These are phyloP conservation scores for Melanotaenia duboulayi DNA, from an alignment of 2,113 vertebrate genomes.

Conservation along the genomic window DNA sequence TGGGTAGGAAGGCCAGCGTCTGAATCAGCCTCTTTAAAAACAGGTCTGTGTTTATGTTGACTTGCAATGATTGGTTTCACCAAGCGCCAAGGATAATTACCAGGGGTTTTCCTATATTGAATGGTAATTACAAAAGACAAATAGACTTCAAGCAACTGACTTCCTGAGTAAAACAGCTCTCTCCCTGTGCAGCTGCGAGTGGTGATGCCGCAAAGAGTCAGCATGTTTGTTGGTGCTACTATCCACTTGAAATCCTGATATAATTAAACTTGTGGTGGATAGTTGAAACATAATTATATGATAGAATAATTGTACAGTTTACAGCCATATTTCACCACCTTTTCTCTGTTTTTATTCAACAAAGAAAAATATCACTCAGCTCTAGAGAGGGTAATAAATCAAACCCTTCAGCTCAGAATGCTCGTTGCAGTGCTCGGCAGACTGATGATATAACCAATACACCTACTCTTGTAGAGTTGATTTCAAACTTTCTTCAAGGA, in stretches of 20 bases:
- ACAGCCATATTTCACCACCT: slow-evolving; percentile 17
- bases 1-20: slow-evolving; percentile 1
- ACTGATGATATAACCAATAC: slow-evolving; percentile 1
- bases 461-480: slow-evolving; percentile 32
- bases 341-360: slow-evolving; percentile 48
- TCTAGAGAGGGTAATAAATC: slow-evolving; percentile 62
- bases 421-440: background rate
- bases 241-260: slow-evolving; percentile 35
- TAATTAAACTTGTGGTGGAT: slow-evolving; percentile 53
- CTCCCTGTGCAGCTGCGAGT: slow-evolving; percentile 54
- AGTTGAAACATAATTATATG: slow-evolving; percentile 48
- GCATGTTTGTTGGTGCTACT: slow-evolving; percentile 58
- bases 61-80: slow-evolving; percentile 66
- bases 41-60: slow-evolving; percentile 66
- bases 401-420: background rate
- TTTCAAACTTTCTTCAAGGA: slow-evolving; percentile 44
- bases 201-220: slow-evolving; percentile 35
- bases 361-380: slow-evolving; percentile 16
- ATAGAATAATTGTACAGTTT: slow-evolving; percentile 48
- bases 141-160: slow-evolving; percentile 69
- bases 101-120: slow-evolving; percentile 69
- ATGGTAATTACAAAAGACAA: slow-evolving; percentile 79
- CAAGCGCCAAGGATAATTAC: slow-evolving; percentile 63
- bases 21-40: slow-evolving; percentile 37
- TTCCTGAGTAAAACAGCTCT: slow-evolving; percentile 64